Evolutionary conservation across 2,797 vertebrate genomes (phyloP), one percentile per base, ranked within the genome.

Genomic region (Hozukius guyotensis): DNA sequence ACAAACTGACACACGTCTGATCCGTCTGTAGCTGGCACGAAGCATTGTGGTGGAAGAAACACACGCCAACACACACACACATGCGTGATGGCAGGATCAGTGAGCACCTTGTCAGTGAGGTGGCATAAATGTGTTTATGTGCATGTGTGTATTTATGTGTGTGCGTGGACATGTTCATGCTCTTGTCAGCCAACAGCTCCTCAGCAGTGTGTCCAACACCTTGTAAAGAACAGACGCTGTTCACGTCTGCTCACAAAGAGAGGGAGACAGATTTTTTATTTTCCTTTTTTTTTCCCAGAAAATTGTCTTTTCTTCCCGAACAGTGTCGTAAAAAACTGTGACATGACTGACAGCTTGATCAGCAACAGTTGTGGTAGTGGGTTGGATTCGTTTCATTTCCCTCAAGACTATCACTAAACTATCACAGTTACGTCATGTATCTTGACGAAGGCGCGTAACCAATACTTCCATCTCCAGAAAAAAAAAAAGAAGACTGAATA

Each of bases 151-250:
- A 1, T 76, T 5, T 72, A 13, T 60, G 64, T 67, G 79, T 82
- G 53, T 67, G 79, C 81, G 53, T 34, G 0, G 81, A 90, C 80
- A 74, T 70, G 82, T 82, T 59, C 73, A 81, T 84, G 87, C 68
- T 81, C 87, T 72, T 68, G 78, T 94, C 92, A 90, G 88, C 85
- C 71, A 71, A 89, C 94, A 94, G 92, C 84, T 92, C 86, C 87
- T 94, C 90, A 85, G 87, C 67, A 72, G 66, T 70, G 71, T 77
- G 77, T 81, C 80, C 83, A n/a, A 72, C 93, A 92, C 91, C 81
- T 87, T 92, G 93, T 95, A 95, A 94, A 95, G 91, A 82, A 77
- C 77, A 83, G 88, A 86, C 82, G 72, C 69, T 7, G 74, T 62
- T 49, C 46, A 49, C 49, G 89, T 83, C 87, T 89, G 66, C 79